phyloP scores from a whole-genome alignment of 2,888 invertebrate species.

The Zeuzera pyrina region DNA sequence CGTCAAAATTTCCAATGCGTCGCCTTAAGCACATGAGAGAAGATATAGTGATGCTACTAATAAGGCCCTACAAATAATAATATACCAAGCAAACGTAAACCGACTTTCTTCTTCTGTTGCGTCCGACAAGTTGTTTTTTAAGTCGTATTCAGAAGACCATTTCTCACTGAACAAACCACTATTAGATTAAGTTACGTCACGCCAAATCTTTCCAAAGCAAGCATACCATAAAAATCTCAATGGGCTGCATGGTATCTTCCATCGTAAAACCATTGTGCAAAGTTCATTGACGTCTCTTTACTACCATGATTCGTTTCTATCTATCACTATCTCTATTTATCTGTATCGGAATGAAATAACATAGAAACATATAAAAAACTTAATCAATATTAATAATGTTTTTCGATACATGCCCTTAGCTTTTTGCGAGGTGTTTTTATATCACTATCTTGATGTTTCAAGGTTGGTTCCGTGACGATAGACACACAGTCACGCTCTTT shows the following conservation, averaged over 20 bases:
- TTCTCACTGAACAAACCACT: too few relatives aligned
- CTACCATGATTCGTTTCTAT: constrained; percentile 36
- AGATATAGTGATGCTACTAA: too few relatives aligned
- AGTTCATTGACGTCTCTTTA: constrained; percentile 5
- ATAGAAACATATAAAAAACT: constrained; percentile 34
- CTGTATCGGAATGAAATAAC: constrained; percentile 22
- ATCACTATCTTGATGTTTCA: constrained; percentile 15
- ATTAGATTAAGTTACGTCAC: too few relatives aligned
- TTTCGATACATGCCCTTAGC: constrained; percentile 39
- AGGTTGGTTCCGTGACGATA: constrained; percentile 28
- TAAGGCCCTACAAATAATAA: too few relatives aligned
- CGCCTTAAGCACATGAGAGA: too few relatives aligned
- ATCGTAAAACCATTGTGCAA: constrained; percentile 3
- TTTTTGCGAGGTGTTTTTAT: constrained; percentile 38
- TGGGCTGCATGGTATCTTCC: background rate
- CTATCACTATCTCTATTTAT: constrained; percentile 29
- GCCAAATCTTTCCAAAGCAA: background rate
- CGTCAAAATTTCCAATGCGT: too few relatives aligned
- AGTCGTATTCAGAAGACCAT: too few relatives aligned
- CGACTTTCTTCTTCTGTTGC: too few relatives aligned
- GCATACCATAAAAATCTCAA: background rate
- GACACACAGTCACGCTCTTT: constrained; percentile 18
- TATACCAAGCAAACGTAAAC: too few relatives aligned
- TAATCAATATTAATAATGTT: constrained; percentile 47
- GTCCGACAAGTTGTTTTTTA: too few relatives aligned